Base-by-base conservation (phyloP, 1,140 invertebrate species). In the Harlomillsia oculata region DNA sequence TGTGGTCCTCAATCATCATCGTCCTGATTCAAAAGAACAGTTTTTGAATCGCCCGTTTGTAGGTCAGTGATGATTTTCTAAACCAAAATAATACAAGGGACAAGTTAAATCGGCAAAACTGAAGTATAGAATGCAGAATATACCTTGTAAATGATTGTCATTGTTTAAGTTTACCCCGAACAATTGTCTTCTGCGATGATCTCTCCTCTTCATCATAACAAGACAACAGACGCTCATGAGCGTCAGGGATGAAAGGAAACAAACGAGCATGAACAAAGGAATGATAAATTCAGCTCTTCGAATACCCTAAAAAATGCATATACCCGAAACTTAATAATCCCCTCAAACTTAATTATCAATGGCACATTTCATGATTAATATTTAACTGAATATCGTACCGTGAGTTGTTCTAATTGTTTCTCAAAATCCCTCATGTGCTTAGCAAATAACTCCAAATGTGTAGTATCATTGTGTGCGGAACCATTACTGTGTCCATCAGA, bases 31-130 rank as follows among this genome's bases (percentile, higher is more conserved):
- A 62, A 34, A 16, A 62, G 60, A 23, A 62, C 55, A 2, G 53
- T 51, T 34, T 62, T 62, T 1, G 54, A 54, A 34, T 63, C 61
- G 1, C 61, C 61, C 14, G 61, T 59, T 39, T 63, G 62, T 5
- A 63, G 54, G 36, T 63, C 62, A 9, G 62, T 63, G 25, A 63
- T 63, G 14, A 63, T 46, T 63, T 63, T 63, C 62, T 63, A 32
- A 21, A 50, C 32, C 5, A 34, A 32, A 11, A 39, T 43, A 39
- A 5, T 13, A 20, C 13, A 46, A 23, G 5, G 13, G 11, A 4
- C 25, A 28, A 4, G 13, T n/a, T 9, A 32, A 30, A n/a, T 5
- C 39, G n/a, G 4, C 28, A 14, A 16, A 5, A 13, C n/a, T 36
- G 30, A 18, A 29, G 18, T 39, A 9, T 40, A 11, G 5, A 16